A percentile compares a stretch with the other conserved stretches of the same genome.
These are phyloP conservation scores for Lepus timidus DNA, from an alignment of 2,113 vertebrate genomes.

Conservation along the genomic window DNA sequence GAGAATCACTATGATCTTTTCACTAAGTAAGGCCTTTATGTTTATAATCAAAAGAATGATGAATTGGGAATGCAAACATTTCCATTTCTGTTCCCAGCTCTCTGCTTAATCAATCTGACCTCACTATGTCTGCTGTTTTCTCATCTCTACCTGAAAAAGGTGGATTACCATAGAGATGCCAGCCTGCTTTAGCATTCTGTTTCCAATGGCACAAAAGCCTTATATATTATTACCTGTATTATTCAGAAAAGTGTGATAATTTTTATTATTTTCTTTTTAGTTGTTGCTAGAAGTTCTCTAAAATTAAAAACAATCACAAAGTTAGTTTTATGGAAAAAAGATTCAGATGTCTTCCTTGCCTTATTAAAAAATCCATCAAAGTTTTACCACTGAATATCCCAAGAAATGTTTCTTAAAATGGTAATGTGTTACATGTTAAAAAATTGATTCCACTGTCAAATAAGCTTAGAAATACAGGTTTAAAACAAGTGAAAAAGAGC, in stretches of 20 bases:
- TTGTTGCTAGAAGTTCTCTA: not conserved
- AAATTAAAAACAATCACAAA: not conserved
- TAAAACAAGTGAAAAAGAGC: constrained; percentile 50
- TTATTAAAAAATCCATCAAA: constrained; percentile 53
- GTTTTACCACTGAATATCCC: constrained; percentile 28
- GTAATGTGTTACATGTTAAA: not conserved
- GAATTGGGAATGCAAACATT: not conserved
- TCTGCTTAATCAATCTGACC: not conserved
- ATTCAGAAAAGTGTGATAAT: not conserved
- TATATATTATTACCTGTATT: not conserved
- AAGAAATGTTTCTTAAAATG: constrained; percentile 51
- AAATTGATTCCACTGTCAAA: constrained; percentile 47
- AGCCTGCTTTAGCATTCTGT: constrained; percentile 18
- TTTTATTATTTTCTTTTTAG: constrained; percentile 10
- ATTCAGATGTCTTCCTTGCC: constrained; percentile 4
- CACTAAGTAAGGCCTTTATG: constrained; percentile 7
- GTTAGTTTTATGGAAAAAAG: constrained; percentile 50
- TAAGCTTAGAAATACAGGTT: constrained; percentile 23
- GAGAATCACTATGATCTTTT: constrained; percentile 46
- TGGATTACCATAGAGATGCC: not conserved
- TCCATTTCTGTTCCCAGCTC: constrained; percentile 2
- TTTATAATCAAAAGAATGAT: constrained; percentile 28
- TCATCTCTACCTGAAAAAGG: constrained; percentile 11
- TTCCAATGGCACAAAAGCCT: not conserved
- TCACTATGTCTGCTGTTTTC: not conserved